Percentiles rank a stretch among this genome's conserved stretches.
These are phyloP conservation scores for Forbesichthys agassizii DNA, from an alignment of 2,113 vertebrate genomes.

Conservation along the genomic window DNA sequence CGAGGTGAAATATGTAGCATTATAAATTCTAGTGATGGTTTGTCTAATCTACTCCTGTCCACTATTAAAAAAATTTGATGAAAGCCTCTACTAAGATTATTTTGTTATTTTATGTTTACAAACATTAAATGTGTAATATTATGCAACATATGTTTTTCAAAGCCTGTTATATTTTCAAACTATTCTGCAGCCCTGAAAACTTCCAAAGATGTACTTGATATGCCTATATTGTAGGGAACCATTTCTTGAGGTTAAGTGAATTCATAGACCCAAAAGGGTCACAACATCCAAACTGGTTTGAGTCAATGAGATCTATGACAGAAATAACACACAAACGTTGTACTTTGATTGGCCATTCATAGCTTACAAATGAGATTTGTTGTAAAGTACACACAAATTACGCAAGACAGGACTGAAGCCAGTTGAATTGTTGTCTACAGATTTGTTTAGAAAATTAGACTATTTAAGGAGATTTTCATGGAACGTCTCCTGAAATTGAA, in stretches of 20 bases:
- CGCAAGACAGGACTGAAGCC: slow-evolving; percentile 28
- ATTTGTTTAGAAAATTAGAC: slow-evolving; percentile 52
- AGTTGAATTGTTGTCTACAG: slow-evolving; percentile 34
- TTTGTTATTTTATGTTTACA: not conserved
- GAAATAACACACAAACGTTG: slow-evolving; percentile 11
- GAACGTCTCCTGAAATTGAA: slow-evolving; percentile 29
- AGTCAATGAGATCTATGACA: slow-evolving; percentile 31
- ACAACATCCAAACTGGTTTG: slow-evolving; percentile 35
- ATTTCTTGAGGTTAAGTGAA: slow-evolving; percentile 19
- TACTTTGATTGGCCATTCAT: slow-evolving; percentile 17
- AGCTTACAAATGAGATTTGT: slow-evolving; percentile 52
- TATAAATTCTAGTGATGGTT: no score
- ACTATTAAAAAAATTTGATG: no score
- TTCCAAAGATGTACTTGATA: not conserved
- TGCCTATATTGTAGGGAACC: slow-evolving; percentile 1
- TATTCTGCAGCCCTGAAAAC: not conserved
- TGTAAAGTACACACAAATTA: slow-evolving; percentile 22
- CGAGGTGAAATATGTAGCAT: no score
- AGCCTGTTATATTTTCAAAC: not conserved
- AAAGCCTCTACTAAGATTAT: no score
- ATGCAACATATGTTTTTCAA: not conserved
- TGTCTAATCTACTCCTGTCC: no score
- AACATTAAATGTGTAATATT: not conserved
- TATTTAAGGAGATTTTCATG: slow-evolving; percentile 44
- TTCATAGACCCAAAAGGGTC: slow-evolving; percentile 30